Evolutionary conservation across 1,140 invertebrate species (phyloP).

Genomic region (Cardiocondyla obscurior): DNA sequence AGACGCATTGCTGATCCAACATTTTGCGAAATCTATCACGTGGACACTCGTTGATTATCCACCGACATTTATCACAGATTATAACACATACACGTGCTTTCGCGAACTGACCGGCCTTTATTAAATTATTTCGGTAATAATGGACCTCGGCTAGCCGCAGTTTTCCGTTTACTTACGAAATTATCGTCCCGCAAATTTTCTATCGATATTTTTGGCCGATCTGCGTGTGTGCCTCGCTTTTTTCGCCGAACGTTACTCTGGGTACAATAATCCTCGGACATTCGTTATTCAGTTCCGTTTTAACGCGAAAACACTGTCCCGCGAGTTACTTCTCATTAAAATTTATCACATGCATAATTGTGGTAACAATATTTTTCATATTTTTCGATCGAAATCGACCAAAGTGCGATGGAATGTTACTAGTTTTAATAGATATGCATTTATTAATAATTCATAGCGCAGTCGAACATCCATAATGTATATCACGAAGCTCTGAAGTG

Average conservation of each 20-base stretch:
- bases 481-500: not conserved
- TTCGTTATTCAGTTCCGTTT: not conserved
- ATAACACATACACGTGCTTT: not conserved
- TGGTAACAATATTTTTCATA: not conserved
- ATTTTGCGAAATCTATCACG: not conserved
- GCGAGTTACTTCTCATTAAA: not conserved
- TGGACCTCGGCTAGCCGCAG: not conserved
- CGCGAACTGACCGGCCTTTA: too few species aligned
- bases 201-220: not conserved
- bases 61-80: too few species aligned
- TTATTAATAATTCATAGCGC: not conserved
- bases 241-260: not conserved
- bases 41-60: not conserved
- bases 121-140: not conserved
- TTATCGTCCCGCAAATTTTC: not conserved
- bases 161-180: not conserved
- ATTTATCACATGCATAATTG: not conserved
- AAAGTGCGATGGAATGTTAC: not conserved
- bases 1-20: not conserved
- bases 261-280: not conserved
- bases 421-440: constrained; percentile 2
- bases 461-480: not conserved
- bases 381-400: not conserved
- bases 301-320: not conserved
- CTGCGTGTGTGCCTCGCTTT: not conserved